Percentiles rank a stretch among this genome's conserved stretches.
phyloP scores from a whole-genome alignment of 1,140 invertebrate species.

The Bombus fervidus region DNA sequence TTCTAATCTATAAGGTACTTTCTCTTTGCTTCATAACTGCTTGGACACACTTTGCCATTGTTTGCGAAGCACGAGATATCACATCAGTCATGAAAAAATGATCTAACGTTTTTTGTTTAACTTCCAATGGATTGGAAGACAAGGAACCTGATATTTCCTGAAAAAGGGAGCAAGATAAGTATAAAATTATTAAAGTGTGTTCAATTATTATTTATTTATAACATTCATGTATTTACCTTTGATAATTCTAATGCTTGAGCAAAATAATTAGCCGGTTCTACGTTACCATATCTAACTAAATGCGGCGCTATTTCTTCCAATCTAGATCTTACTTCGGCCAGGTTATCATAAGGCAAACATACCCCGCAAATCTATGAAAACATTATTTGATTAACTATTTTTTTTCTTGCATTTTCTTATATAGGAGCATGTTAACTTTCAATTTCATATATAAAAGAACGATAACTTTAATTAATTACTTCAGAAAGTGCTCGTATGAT shows the following conservation, averaged over 20 bases:
- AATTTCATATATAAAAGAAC: background rate
- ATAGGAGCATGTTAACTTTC: background rate
- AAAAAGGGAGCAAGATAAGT: slow-evolving; percentile 20
- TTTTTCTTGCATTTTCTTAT: background rate
- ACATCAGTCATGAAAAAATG: slow-evolving; percentile 99
- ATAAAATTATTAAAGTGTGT: background rate
- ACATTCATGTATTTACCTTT: slow-evolving; percentile 81
- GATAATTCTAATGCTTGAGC: slow-evolving; percentile 88
- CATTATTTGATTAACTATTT: slow-evolving; percentile 24
- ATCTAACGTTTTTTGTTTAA: slow-evolving; percentile 91
- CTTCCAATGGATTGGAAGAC: slow-evolving; percentile 86
- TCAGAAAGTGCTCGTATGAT: slow-evolving; percentile 95
- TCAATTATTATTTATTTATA: background rate
- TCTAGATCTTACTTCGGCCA: slow-evolving; percentile 92
- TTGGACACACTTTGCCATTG: slow-evolving; percentile 99
- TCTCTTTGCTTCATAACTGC: slow-evolving; percentile 91
- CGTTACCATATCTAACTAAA: slow-evolving; percentile 91
- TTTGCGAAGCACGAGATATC: slow-evolving; percentile 97
- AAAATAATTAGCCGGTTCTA: slow-evolving; percentile 93
- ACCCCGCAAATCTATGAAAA: slow-evolving; percentile 89
- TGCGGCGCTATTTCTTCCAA: slow-evolving; percentile 94
- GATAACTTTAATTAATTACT: slow-evolving; percentile 79
- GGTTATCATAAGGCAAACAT: slow-evolving; percentile 94
- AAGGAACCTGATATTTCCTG: slow-evolving; percentile 84
- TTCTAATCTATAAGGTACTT: slow-evolving; percentile 79